A percentile compares a stretch with the other conserved stretches of the same genome.
Evolutionary conservation across 2,113 vertebrate species (phyloP).

Genomic region (Orientallactaga bullata): DNA sequence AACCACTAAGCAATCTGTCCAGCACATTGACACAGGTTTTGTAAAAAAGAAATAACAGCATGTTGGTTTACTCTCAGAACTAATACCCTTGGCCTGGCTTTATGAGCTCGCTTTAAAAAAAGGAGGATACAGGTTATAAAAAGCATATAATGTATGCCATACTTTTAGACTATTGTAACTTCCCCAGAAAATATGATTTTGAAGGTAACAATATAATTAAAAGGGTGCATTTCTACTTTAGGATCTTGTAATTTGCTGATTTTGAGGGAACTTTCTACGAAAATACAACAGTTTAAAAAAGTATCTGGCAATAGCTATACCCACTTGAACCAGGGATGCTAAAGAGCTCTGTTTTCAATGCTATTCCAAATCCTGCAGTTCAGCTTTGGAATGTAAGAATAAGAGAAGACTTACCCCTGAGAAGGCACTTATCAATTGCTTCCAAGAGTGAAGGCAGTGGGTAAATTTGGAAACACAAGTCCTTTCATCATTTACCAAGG

Average conservation of each 20-base stretch:
- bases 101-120: neutral
- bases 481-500: neutral
- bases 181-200: neutral
- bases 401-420: neutral
- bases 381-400: neutral
- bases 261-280: neutral
- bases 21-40: neutral
- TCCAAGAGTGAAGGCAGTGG: neutral
- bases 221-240: neutral
- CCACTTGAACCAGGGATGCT: neutral
- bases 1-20: neutral
- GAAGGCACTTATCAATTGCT: neutral
- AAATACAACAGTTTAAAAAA: neutral
- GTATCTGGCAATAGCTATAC: neutral
- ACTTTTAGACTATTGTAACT: neutral
- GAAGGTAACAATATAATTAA: conserved; percentile 6
- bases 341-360: neutral
- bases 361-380: neutral
- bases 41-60: neutral
- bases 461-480: neutral
- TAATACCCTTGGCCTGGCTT: neutral
- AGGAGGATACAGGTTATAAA: neutral
- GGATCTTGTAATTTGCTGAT: neutral
- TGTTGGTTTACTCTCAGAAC: neutral
- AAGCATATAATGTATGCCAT: neutral